phyloP scores from a whole-genome alignment of 2,113 vertebrate species.

The Zingel zingel region DNA sequence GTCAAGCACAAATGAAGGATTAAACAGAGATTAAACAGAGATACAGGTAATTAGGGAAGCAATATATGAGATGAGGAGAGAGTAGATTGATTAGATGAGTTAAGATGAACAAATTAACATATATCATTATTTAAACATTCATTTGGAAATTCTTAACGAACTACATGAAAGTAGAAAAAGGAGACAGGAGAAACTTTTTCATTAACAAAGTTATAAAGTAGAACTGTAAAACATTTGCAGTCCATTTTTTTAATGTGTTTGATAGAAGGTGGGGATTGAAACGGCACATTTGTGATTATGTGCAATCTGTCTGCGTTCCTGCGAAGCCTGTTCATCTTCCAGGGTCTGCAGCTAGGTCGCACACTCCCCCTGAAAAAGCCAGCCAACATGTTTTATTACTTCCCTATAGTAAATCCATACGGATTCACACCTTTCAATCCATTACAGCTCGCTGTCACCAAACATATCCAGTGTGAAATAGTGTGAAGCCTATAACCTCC shows the following conservation, averaged over 20 bases:
- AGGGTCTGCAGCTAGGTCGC: conserved; percentile 41
- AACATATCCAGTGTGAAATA: conserved; percentile 72
- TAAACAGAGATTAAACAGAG: conserved; percentile 18
- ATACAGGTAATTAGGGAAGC: conserved; percentile 5
- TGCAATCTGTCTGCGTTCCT: conserved; percentile 30
- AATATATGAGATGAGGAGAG: not conserved
- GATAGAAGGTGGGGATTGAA: conserved; percentile 35
- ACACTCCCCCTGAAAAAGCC: conserved; percentile 7
- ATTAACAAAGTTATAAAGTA: conserved; percentile 14
- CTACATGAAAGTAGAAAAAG: not conserved
- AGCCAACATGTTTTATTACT: conserved; percentile 63
- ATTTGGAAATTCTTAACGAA: not conserved
- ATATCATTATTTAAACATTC: not conserved
- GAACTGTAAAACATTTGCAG: conserved; percentile 4
- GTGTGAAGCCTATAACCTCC: conserved; percentile 50
- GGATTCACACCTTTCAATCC: conserved; percentile 72
- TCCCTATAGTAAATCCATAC: conserved; percentile 56
- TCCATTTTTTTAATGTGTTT: conserved; percentile 18
- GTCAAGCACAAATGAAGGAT: not conserved
- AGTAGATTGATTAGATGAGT: not conserved
- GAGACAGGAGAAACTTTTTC: conserved; percentile 13
- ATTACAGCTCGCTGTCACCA: conserved; percentile 65
- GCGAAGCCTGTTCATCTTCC: conserved; percentile 38
- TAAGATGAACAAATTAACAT: conserved; percentile 5
- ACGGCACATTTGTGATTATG: conserved; percentile 46